These are phyloP conservation scores for Spinus olivaceus DNA, from an alignment of 2,797 vertebrate genomes.

Conservation along the genomic window DNA sequence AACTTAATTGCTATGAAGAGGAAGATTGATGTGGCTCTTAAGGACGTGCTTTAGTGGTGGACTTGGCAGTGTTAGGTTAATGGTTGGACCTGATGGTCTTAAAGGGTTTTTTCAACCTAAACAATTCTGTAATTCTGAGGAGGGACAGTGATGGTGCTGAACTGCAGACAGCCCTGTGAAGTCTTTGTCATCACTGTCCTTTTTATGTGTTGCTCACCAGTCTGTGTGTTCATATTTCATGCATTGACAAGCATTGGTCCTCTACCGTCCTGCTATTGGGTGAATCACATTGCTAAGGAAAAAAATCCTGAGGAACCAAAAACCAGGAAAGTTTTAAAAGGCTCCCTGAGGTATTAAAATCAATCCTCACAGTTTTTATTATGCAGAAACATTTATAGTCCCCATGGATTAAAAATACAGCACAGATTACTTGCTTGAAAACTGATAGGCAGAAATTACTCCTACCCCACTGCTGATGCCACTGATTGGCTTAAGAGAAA, in stretches of 20 bases:
- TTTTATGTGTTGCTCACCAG: background rate
- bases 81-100: background rate
- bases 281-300: background rate
- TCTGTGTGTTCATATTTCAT: background rate
- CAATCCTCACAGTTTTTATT: background rate
- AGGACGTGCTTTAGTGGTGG: background rate
- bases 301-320: background rate
- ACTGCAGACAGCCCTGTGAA: background rate
- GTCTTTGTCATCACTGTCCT: background rate
- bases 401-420: background rate
- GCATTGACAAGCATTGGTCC: background rate
- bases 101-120: background rate
- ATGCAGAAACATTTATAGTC: background rate
- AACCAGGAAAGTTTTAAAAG: background rate
- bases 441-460: background rate
- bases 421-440: background rate
- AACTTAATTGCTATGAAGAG: background rate
- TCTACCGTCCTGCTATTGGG: background rate
- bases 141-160: accelerated
- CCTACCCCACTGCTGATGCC: background rate
- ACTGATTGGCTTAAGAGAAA: background rate
- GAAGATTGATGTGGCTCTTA: background rate
- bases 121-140: background rate
- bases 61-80: background rate
- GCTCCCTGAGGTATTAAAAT: background rate